phyloP scores from a whole-genome alignment of 2,113 vertebrate genomes.

The Atractosteus spatula region DNA sequence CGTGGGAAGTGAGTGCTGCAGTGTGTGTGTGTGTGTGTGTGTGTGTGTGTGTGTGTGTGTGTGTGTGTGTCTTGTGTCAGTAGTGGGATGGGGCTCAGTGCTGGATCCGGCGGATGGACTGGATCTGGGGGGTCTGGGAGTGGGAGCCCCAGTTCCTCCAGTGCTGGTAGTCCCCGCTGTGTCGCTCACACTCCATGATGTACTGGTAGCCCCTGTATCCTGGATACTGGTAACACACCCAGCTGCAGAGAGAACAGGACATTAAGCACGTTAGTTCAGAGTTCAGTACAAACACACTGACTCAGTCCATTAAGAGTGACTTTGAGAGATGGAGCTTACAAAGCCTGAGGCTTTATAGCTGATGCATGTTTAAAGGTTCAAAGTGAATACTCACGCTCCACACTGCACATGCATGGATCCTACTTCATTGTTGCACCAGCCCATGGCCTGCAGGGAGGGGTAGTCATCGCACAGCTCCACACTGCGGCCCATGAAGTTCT shows the following conservation, averaged over 20 bases:
- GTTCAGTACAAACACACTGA: too few species aligned
- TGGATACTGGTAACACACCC: constrained; percentile 45
- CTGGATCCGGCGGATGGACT: constrained; percentile 40
- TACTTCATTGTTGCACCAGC: constrained; percentile 44
- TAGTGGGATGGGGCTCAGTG: constrained; percentile 17
- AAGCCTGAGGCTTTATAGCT: too few species aligned
- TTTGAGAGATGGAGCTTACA: too few species aligned
- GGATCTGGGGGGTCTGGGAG: constrained; percentile 41
- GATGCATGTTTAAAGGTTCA: too few species aligned
- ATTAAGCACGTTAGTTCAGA: too few species aligned
- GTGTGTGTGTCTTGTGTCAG: too few species aligned
- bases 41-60: too few species aligned
- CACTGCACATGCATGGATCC: constrained; percentile 44
- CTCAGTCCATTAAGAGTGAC: too few species aligned
- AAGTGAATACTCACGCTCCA: constrained; percentile 34
- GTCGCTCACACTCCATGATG: constrained; percentile 42
- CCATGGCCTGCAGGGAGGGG: constrained; percentile 47
- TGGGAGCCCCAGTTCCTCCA: constrained; percentile 43
- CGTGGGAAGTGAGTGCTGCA: too few species aligned
- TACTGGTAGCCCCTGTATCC: constrained; percentile 47
- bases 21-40: too few species aligned
- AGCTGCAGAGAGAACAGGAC: constrained; percentile 21
- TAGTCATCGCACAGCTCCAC: constrained; percentile 44
- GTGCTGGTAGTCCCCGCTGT: constrained; percentile 40
- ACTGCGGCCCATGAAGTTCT: constrained; percentile 43